Base-by-base conservation (phyloP, 2,113 vertebrate genomes). In the Channa argus region DNA sequence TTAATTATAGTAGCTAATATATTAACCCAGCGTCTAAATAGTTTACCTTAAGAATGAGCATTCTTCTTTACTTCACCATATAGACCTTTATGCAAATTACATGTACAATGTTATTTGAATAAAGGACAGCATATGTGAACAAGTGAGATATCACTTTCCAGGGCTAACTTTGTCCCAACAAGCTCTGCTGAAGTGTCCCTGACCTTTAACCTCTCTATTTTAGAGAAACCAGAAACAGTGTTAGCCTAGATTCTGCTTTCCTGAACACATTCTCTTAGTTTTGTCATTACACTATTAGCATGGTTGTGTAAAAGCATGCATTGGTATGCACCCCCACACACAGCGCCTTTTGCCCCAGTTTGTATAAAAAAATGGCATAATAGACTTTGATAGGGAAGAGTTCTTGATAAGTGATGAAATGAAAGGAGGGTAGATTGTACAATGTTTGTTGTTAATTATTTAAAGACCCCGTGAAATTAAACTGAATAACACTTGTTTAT, bases 261-360 rank as follows among this genome's bases (percentile, higher is more conserved):
- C 43, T 51, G 3, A 47, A 47, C 39, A 75, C 46, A 34, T 3
- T n/a, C 58, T 66, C n/a, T 71, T 24, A 24, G 58, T 12, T 67
- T 66, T 51, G 60, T 75, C 15, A 55, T 77, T 71, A 47, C 41
- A 54, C 64, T 49, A 78, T 7, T 63, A 62, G 86, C 87, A 88
- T 89, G 87, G 85, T 83, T 34, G 53, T 86, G 59, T 81, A 62
- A 83, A 71, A 61, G 87, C 87, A 85, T 89, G 87, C 62, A 5
- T 62, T 60, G 34, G 55, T 44, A 39, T 73, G 62, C 55, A 59
- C 71, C 66, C 62, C 58, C 63, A 67, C 62, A 37, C 34, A 50
- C 39, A 47, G 56, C 63, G 72, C 63, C 41, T 39, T 83, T 24
- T 37, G 50, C 52, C 39, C 55, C 38, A 37, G 65, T 63, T 53